phyloP scores from a whole-genome alignment of 2,797 vertebrate genomes.

The Ptychadena robeensis region DNA sequence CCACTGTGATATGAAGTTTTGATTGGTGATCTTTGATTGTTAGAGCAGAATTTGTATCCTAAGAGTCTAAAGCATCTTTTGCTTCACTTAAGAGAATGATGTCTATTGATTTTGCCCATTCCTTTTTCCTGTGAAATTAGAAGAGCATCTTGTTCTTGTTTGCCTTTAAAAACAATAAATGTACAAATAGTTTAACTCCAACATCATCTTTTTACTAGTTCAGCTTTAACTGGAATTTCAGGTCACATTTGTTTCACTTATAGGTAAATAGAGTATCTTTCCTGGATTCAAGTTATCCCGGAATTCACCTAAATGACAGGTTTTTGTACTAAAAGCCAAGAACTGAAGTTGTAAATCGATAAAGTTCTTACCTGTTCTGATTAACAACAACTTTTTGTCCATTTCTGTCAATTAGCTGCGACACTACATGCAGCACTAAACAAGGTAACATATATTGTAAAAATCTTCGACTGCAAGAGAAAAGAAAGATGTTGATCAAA shows the following conservation, averaged over 20 bases:
- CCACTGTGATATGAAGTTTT: constrained; percentile 5
- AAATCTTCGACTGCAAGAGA: no score
- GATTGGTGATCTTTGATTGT: constrained; percentile 41
- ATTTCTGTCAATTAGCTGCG: no score
- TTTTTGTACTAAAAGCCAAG: no score
- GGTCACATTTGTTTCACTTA: not conserved
- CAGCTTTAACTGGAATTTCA: not conserved
- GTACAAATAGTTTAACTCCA: not conserved
- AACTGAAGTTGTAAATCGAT: no score
- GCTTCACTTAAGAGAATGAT: not conserved
- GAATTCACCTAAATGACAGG: no score
- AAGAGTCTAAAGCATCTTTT: constrained; percentile 16
- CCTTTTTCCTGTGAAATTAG: not conserved
- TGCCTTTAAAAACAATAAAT: not conserved
- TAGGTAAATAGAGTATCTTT: no score
- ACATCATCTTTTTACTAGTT: not conserved
- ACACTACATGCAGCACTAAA: no score
- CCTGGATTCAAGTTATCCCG: no score
- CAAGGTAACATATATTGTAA: no score
- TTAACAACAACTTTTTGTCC: no score
- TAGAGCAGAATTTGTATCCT: constrained; percentile 22
- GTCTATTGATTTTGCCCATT: not conserved
- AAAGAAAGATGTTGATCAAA: no score
- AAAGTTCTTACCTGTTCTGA: no score
- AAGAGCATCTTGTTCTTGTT: not conserved